A percentile compares a stretch with the other conserved stretches of the same genome.
Evolutionary conservation across 2,888 invertebrate genomes (phyloP).

Genomic region (Nezara viridula): DNA sequence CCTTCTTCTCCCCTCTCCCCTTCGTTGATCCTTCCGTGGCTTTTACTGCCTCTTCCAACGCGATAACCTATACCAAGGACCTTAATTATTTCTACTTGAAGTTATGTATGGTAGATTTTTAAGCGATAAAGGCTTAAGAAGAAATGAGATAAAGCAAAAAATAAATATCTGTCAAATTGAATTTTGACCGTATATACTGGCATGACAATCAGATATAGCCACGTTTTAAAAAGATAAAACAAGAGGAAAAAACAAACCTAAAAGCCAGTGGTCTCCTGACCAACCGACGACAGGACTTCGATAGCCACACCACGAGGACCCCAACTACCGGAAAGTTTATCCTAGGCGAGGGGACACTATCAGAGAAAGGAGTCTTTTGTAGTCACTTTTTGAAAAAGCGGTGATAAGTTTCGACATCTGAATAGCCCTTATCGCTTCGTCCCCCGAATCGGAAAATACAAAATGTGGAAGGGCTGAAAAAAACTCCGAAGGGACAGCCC

Average conservation of each 20-base stretch:
- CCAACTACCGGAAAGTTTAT: conserved; percentile 38
- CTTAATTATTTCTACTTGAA: no score
- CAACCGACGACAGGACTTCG: not conserved
- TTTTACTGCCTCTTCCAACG: no score
- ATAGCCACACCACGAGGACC: not conserved
- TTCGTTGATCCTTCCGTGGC: no score
- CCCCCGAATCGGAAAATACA: conserved; percentile 23
- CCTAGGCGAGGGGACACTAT: conserved; percentile 43
- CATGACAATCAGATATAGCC: not conserved
- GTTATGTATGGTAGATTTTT: no score
- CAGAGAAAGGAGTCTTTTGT: conserved; percentile 50
- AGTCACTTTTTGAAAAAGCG: conserved; percentile 36
- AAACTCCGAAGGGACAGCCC: not conserved
- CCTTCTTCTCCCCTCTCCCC: no score
- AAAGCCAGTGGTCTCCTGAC: not conserved
- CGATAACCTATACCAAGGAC: no score
- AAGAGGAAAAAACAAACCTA: not conserved
- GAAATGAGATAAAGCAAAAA: no score
- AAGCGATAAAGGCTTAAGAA: not conserved
- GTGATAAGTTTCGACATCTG: conserved; percentile 52
- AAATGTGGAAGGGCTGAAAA: conserved; percentile 23
- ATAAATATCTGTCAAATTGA: not conserved
- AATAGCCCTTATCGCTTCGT: conserved; percentile 6
- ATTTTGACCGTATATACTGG: not conserved
- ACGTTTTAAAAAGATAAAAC: not conserved